Evolutionary conservation across 1,140 invertebrate genomes (phyloP).

Genomic region (Dolichoris vasculosae): DNA sequence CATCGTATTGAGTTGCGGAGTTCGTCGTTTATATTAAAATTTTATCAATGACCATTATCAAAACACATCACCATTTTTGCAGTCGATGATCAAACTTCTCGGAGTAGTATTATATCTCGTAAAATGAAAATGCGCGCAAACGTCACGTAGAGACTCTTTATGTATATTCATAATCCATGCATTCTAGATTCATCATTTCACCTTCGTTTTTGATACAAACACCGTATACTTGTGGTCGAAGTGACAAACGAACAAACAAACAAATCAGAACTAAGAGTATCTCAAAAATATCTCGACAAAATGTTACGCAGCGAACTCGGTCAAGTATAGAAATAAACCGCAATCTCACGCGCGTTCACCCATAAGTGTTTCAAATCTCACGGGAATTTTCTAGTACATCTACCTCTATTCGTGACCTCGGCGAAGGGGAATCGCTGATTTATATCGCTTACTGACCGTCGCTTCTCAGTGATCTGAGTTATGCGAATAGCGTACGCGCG

Average conservation of each 20-base stretch:
- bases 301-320: not conserved
- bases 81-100: too few species aligned
- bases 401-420: slow-evolving; percentile 1
- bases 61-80: not conserved
- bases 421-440: slow-evolving; percentile 22
- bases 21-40: not conserved
- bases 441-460: slow-evolving; percentile 16
- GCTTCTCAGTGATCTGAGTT: not conserved
- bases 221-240: not conserved
- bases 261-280: not conserved
- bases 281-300: slow-evolving; percentile 8
- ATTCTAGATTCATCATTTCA: not conserved
- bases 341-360: not conserved
- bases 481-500: not conserved
- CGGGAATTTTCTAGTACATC: slow-evolving; percentile 25
- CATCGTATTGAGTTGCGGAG: too few species aligned
- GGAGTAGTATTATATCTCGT: not conserved
- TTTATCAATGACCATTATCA: not conserved
- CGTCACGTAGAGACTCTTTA: not conserved
- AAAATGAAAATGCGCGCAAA: not conserved
- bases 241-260: not conserved
- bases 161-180: too few species aligned
- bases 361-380: slow-evolving; percentile 13
- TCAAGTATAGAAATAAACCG: slow-evolving; percentile 19
- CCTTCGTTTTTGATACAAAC: not conserved